These are phyloP conservation scores for Eulemur macaco DNA, from an alignment of 2,113 vertebrate genomes.

Conservation along the genomic window DNA sequence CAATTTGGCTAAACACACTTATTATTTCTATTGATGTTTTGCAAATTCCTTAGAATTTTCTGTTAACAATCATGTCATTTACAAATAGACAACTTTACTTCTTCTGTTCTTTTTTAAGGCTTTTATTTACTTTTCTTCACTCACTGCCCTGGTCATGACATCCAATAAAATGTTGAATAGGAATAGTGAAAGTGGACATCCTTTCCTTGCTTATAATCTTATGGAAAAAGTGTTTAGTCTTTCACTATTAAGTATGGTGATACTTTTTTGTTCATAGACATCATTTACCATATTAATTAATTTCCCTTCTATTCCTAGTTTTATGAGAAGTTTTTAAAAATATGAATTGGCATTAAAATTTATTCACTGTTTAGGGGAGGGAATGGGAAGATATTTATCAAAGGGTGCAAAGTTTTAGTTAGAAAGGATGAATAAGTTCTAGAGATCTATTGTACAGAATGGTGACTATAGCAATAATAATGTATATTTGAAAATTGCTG, in stretches of 20 bases:
- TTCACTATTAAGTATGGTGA: not conserved
- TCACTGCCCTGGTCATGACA: not conserved
- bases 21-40: not conserved
- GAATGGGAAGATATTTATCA: not conserved
- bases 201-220: not conserved
- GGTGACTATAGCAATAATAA: not conserved
- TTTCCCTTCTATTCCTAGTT: not conserved
- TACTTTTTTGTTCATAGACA: not conserved
- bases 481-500: not conserved
- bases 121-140: not conserved
- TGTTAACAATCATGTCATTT: not conserved
- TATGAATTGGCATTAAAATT: not conserved
- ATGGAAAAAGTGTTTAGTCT: not conserved
- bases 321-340: not conserved
- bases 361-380: not conserved
- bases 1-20: not conserved
- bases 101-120: not conserved
- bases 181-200: not conserved
- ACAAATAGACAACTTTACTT: not conserved
- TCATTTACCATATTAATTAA: not conserved
- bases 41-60: not conserved
- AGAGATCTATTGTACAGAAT: not conserved
- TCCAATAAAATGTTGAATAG: not conserved
- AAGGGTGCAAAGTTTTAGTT: not conserved
- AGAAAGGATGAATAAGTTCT: not conserved